Evolutionary conservation across 2,888 invertebrate genomes (phyloP), one percentile per base, ranked within the genome.

Genomic region (Diaphora mendica): DNA sequence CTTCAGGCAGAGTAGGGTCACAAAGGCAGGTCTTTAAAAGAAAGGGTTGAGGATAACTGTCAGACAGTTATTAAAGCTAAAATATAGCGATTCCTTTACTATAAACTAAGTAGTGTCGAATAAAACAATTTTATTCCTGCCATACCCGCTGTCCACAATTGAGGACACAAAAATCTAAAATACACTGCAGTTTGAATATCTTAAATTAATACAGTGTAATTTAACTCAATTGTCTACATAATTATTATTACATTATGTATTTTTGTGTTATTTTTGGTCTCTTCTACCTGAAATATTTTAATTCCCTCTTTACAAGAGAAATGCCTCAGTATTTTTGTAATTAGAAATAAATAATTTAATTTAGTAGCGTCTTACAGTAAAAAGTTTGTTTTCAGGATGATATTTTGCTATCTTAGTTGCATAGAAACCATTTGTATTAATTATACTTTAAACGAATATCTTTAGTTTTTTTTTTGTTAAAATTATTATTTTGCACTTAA

Each of bases 401-500:
- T 30, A 30, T 30, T 30, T 30, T 62, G 62, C 62, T 62, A 62
- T 15, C 15, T 59, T 62, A 62, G 30, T 30, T 17, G 30, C 15
- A 30, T 30, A 62, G 30, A 62, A 30, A 15, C 17, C 11, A 7
- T 62, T 44, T 20, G 13, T 15, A 13, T 4, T 23, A 7, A 2
- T 20, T 8, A 39, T 42, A 35, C 23, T 7, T 7, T 35, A 55
- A 35, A 55, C 20, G n/a, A 55, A 39, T n/a, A 66, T 23, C 51
- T 51, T 17, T 1, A 48, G 4, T 15, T 23, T 30, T 51, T n/a
- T n/a, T 55, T 33, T 35, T 68, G 33, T 30, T 68, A 51, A 23
- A 65, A 15, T 35, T 68, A 35, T 68, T 33, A 66, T 62, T 74
- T 75, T 64, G 51, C 55, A 65, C 17, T 55, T n/a, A 23, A 48